Base-by-base conservation (phyloP, 2,797 vertebrate genomes). In the Pteronotus mesoamericanus region DNA sequence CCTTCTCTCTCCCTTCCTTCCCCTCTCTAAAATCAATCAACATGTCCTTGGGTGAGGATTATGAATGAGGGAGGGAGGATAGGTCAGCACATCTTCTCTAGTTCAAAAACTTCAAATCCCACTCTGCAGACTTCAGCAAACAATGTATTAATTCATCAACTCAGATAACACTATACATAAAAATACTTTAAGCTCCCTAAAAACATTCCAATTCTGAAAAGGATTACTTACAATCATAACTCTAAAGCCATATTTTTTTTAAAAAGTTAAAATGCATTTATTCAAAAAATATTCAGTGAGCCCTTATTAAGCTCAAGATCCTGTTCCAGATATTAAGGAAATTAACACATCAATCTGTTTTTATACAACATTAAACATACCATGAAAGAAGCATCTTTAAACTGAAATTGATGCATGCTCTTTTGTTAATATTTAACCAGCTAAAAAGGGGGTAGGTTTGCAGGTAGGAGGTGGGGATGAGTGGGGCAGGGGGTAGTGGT, bases 81-180 rank as follows among this genome's bases (percentile, higher is more conserved):
- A 95, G 10, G 8, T 82, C 78, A 84, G 46, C 34, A 85, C 11
- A 48, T 85, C 46, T 88, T 84, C 14, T 61, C 16, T 72, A 88
- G 61, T 53, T 75, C 59, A 94, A 94, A 84, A 94, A 84, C 37
- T 87, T 88, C n/a, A 88, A 68, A 79, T 72, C 21, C 46, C 80
- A 71, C 55, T n/a, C n/a, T 74, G 64, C 24, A 77, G 29, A 69
- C 18, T 75, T 57, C 2, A 32, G 64, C 55, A 71, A 95, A 95
- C 69, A 89, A 68, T 59, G n/a, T 75, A 86, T 93, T 74, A 48
- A 93, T 86, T 86, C 48, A 86, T 90, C 72, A 93, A 90, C 29
- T 61, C 66, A 51, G 53, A 46, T 86, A 92, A 71, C 14, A 95
- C 51, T 69, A 72, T 75, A 42, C 2, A 79, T 74, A 93, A 86